Conservation (phyloP, 2,888 invertebrate genomes). For the Palloptera scutellata region DNA sequence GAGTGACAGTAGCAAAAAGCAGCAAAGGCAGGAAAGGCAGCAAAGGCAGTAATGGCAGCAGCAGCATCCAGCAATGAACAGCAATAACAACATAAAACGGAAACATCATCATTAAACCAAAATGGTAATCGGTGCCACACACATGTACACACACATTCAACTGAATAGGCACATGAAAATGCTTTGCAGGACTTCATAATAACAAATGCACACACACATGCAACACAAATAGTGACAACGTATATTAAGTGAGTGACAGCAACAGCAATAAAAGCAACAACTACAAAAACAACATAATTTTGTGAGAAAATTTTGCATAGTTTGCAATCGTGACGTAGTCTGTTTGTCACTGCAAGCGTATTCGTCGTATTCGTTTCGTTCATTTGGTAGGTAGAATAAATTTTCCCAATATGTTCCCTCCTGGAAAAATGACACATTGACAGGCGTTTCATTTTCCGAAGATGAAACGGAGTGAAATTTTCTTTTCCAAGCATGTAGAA, state of each 20-base stretch:
- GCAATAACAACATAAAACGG: conserved; percentile 32
- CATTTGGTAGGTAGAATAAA: conserved; percentile 11
- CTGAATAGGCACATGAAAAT: conserved; percentile 1
- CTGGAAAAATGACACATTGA: conserved; percentile 41
- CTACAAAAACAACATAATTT: not conserved
- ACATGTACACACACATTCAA: not conserved
- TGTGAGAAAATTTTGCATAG: not conserved
- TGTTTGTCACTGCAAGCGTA: not conserved
- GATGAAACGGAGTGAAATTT: not conserved
- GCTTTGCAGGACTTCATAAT: conserved; percentile 5
- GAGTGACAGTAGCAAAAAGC: not conserved
- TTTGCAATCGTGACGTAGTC: not conserved
- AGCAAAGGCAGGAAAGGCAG: not conserved
- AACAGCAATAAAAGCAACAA: not conserved
- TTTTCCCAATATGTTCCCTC: not conserved
- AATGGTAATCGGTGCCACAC: conserved; percentile 28
- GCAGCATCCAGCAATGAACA: not conserved
- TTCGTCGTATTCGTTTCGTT: not conserved
- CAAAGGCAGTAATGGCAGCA: not conserved
- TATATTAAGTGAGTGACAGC: not conserved
- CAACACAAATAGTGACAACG: not conserved
- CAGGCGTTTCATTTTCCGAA: conserved; percentile 35
- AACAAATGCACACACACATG: conserved; percentile 2
- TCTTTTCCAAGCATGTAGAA: not conserved
- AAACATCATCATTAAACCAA: conserved; percentile 49